A percentile compares a stretch with the other conserved stretches of the same genome.
Evolutionary conservation across 2,113 vertebrate genomes (phyloP).

Genomic region (Apteryx owenii): DNA sequence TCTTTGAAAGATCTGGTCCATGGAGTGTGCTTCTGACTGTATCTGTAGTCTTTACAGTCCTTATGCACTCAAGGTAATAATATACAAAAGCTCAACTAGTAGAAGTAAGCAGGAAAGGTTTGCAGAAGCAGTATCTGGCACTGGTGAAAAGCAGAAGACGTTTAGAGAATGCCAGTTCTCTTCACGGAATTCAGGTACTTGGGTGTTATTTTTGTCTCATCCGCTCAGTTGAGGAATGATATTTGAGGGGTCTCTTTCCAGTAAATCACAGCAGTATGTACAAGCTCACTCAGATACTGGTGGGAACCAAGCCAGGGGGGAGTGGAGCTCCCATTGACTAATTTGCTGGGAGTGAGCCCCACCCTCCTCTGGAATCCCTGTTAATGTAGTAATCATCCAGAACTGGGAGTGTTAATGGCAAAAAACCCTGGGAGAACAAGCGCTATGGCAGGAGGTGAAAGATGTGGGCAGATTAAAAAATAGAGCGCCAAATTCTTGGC

Average conservation of each 20-base stretch:
- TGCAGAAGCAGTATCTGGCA: background rate
- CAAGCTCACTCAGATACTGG: constrained; percentile 48
- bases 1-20: background rate
- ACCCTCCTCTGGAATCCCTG: constrained; percentile 66
- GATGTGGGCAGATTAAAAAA: constrained; percentile 69
- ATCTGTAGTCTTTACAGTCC: background rate
- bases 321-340: constrained; percentile 50
- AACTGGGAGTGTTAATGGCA: constrained; percentile 66
- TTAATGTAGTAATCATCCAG: constrained; percentile 67
- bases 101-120: background rate
- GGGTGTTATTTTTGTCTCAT: background rate
- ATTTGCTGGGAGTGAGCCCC: constrained; percentile 66
- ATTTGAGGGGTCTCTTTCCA: background rate
- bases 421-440: constrained; percentile 67
- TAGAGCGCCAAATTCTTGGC: constrained; percentile 57
- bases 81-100: background rate
- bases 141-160: background rate
- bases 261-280: constrained; percentile 14
- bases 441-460: constrained; percentile 53
- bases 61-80: background rate
- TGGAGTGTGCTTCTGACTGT: background rate
- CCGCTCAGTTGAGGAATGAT: background rate
- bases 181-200: background rate
- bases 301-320: constrained; percentile 57
- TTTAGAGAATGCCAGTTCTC: background rate